Evolutionary conservation across 2,797 vertebrate genomes (phyloP).

Genomic region (Crenichthys baileyi): DNA sequence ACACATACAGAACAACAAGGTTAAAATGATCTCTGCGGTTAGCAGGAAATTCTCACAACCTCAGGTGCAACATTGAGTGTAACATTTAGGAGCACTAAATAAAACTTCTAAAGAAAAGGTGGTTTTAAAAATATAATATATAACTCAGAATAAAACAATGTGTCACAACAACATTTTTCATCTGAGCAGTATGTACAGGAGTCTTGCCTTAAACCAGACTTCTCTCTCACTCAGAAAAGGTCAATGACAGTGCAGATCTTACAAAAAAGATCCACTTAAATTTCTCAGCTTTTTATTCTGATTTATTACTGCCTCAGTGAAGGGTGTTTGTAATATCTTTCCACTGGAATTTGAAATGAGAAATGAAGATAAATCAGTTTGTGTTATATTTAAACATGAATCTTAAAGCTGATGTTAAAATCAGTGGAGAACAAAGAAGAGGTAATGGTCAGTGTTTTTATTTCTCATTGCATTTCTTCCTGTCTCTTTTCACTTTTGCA

Average conservation of each 20-base stretch:
- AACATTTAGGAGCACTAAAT: neutral
- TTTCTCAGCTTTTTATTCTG: conserved; percentile 1
- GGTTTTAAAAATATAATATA: neutral
- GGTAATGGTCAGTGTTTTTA: neutral
- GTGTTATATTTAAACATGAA: neutral
- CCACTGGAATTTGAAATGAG: neutral
- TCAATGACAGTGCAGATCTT: neutral
- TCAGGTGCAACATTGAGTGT: neutral
- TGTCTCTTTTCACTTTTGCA: conserved; percentile 12
- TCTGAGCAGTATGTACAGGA: neutral
- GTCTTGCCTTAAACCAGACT: neutral
- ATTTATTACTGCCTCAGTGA: neutral
- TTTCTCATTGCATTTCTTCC: neutral
- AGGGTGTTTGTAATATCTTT: conserved; percentile 6
- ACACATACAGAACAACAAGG: neutral
- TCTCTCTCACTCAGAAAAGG: neutral
- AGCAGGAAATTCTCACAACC: neutral
- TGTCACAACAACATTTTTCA: neutral
- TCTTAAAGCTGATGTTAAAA: neutral
- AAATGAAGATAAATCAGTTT: conserved; percentile 5
- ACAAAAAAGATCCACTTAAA: conserved; percentile 3
- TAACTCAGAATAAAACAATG: neutral
- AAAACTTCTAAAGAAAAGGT: neutral
- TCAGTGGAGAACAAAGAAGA: neutral
- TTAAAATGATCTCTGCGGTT: neutral